A percentile compares a stretch with the other conserved stretches of the same genome.
phyloP scores from a whole-genome alignment of 1,140 invertebrate species.

The Parapsyche elsis region DNA sequence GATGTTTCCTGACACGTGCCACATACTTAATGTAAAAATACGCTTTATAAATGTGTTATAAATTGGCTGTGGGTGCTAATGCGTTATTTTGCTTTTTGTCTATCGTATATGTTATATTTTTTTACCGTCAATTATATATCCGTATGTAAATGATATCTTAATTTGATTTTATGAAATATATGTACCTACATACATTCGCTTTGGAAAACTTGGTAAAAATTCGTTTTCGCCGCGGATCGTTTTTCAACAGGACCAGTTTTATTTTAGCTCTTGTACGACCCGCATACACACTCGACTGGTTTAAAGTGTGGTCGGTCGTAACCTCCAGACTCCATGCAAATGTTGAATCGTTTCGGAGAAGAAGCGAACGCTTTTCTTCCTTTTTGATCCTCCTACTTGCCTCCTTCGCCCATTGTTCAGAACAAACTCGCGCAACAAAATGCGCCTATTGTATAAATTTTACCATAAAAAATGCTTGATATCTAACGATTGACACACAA shows the following conservation, averaged over 20 bases:
- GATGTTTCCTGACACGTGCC: conserved; percentile 6
- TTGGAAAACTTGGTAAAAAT: neutral
- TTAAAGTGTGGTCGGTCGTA: conserved; percentile 6
- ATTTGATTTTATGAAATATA: neutral
- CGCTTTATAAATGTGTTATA: neutral
- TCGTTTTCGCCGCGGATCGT: neutral
- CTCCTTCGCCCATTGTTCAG: neutral
- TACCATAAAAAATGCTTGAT: neutral
- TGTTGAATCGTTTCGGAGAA: neutral
- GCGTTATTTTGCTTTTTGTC: neutral
- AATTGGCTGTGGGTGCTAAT: conserved; percentile 6
- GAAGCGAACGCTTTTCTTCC: neutral
- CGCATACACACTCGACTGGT: neutral
- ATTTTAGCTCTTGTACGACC: neutral
- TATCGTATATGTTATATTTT: neutral
- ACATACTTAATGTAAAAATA: too few relatives aligned
- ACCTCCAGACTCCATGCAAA: conserved; percentile 13
- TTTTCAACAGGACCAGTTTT: conserved; percentile 7
- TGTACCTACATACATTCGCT: neutral
- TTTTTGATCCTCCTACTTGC: conserved; percentile 17
- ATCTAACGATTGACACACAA: conserved; percentile 11
- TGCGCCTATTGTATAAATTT: neutral
- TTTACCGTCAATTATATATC: too few relatives aligned
- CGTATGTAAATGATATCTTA: neutral
- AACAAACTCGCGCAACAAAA: neutral